Evolutionary conservation across 2,888 invertebrate species (phyloP), one percentile per base, ranked within the genome.

Genomic region (Phalera bucephala): DNA sequence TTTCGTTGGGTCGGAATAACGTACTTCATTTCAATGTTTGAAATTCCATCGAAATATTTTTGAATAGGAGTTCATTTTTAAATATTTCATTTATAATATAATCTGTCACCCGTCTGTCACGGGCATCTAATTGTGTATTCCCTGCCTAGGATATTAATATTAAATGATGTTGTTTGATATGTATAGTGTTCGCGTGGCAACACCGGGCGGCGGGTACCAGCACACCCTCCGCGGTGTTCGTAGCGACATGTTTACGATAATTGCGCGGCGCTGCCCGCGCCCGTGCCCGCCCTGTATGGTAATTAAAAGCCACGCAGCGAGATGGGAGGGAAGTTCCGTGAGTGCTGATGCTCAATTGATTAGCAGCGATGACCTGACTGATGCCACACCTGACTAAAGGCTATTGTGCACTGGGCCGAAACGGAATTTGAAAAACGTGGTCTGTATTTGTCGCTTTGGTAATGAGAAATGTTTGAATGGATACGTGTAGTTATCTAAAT

Each of bases 231-330:
- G 9, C 9, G 29, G 11, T 8, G 4, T 17, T 3, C 31, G 25
- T 33, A 28, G 45, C 47, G 52, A 36, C 33, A 28, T 47, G 26
- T 40, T 51, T 44, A 43, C 44, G 26, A 52, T 41, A 52, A 51
- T 40, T 28, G 36, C 19, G 17, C 20, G 20, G 14, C 28, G 22
- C 40, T 32, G 31, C 30, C 19, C 22, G 15, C 9, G 26, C 33
- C n/a, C n/a, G n/a, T n/a, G n/a, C 38, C 49, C 42, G 49, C 52
- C 49, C 45, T 40, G 42, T 49, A 52, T 42, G 36, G 21, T 15
- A 14, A 41, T 19, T 19, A 30, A 30, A 12, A 7, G 25, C 1
- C 6, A 12, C 7, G 7, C 13, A 8, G 7, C 25, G 12, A 25
- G n/a, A n/a, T 12, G 11, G 25, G 22, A n/a, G n/a, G 23, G 13